Evolutionary conservation across 2,888 invertebrate genomes (phyloP).

Genomic region (Drosophila glabriapex): DNA sequence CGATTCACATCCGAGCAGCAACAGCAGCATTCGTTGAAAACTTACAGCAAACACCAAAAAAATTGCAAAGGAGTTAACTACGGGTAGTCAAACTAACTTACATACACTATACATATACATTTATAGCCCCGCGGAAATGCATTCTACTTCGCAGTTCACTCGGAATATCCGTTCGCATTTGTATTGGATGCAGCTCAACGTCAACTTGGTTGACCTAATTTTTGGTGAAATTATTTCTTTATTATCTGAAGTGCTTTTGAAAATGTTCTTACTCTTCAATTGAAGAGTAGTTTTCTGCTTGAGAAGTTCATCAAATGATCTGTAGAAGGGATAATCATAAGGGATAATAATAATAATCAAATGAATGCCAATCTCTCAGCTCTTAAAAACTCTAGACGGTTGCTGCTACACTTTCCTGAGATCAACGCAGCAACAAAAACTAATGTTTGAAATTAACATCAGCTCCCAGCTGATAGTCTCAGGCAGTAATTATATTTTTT

Average conservation of each 20-base stretch:
- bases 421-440: slow-evolving; percentile 44
- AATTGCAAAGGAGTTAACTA: slow-evolving; percentile 43
- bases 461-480: slow-evolving; percentile 64
- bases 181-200: background rate
- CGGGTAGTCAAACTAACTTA: slow-evolving; percentile 42
- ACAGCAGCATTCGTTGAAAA: slow-evolving; percentile 6
- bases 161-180: slow-evolving; percentile 9
- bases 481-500: slow-evolving; percentile 60
- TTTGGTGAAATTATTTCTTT: background rate
- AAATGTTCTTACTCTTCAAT: slow-evolving; percentile 2
- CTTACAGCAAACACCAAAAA: slow-evolving; percentile 29
- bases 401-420: slow-evolving; percentile 52
- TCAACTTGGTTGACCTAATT: slow-evolving; percentile 6
- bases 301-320: background rate
- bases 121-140: slow-evolving; percentile 23
- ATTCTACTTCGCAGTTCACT: slow-evolving; percentile 9
- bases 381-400: slow-evolving; percentile 18
- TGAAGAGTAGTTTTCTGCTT: background rate
- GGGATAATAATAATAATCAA: background rate
- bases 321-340: background rate
- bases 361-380: slow-evolving; percentile 7
- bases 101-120: background rate
- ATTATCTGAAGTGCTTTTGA: background rate
- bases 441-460: slow-evolving; percentile 63
- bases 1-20: slow-evolving; percentile 11